Evolutionary conservation across 2,888 invertebrate species (phyloP).

Genomic region (Metalampra italica): DNA sequence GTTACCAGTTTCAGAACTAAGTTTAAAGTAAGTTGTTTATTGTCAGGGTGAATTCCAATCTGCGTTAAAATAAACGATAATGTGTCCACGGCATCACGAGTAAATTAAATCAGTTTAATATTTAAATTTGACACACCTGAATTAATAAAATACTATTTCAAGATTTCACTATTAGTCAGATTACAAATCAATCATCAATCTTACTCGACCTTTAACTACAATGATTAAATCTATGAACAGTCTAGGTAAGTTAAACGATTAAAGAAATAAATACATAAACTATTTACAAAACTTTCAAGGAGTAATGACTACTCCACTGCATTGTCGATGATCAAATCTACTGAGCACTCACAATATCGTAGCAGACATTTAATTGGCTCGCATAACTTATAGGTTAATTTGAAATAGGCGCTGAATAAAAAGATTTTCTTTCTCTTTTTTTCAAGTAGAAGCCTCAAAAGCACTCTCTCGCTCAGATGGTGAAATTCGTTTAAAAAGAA

Average conservation of each 20-base stretch:
- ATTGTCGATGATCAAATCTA: constrained; percentile 16
- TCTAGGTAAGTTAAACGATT: no score
- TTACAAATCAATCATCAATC: no score
- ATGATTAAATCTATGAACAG: no score
- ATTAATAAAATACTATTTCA: no score
- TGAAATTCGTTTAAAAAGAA: constrained; percentile 5
- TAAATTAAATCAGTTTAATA: background rate
- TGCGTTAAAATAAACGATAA: background rate
- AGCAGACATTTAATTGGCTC: constrained; percentile 37
- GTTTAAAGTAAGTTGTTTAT: constrained; percentile 11
- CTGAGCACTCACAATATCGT: constrained; percentile 32
- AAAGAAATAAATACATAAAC: background rate
- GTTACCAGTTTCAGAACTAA: background rate
- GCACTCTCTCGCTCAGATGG: background rate
- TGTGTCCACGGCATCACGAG: background rate
- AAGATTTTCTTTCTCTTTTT: constrained; percentile 2
- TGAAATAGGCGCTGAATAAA: constrained; percentile 32
- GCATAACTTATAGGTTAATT: constrained; percentile 53
- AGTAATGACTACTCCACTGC: constrained; percentile 18
- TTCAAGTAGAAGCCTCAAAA: background rate
- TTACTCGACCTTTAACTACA: no score
- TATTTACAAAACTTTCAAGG: background rate
- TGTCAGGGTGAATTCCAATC: background rate
- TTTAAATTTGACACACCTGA: background rate
- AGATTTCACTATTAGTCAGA: no score